Evolutionary conservation across 2,113 vertebrate species (phyloP).

Genomic region (Neodontobutis hainanensis): DNA sequence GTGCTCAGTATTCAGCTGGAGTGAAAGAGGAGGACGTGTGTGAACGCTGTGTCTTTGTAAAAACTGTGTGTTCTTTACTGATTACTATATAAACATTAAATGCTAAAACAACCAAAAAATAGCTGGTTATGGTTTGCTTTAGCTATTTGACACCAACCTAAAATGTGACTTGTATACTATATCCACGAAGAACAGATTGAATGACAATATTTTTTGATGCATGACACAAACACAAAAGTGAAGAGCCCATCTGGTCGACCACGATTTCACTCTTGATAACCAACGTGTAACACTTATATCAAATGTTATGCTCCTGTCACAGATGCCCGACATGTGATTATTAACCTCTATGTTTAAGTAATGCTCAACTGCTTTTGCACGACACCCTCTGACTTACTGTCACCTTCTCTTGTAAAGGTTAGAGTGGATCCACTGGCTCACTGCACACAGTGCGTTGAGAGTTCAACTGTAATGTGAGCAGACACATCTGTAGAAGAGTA

Average conservation of each 20-base stretch:
- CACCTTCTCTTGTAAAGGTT: conserved; percentile 18
- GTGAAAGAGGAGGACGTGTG: conserved; percentile 14
- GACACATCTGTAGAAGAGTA: conserved; percentile 27
- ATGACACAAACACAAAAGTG: neutral
- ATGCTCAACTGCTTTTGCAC: conserved; percentile 33
- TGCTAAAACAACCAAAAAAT: neutral
- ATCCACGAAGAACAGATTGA: conserved; percentile 10
- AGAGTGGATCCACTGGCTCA: conserved; percentile 22
- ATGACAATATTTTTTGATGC: neutral
- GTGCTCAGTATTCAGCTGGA: conserved; percentile 27
- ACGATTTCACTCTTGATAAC: conserved; percentile 15
- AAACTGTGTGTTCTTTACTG: neutral
- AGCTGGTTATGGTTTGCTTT: neutral
- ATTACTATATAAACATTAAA: conserved; percentile 7
- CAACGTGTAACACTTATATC: conserved; percentile 12
- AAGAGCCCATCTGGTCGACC: conserved; percentile 11
- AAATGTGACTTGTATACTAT: neutral
- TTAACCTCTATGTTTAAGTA: conserved; percentile 41
- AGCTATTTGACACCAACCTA: too few relatives aligned
- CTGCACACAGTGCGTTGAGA: conserved; percentile 28
- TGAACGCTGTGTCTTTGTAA: conserved; percentile 32
- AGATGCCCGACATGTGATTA: conserved; percentile 50
- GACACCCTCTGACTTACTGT: conserved; percentile 55
- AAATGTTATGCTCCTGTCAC: conserved; percentile 30
- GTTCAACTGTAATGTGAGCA: conserved; percentile 39